These are phyloP conservation scores for Sylvilagus bachmani DNA, from an alignment of 2,113 vertebrate species.

Conservation along the genomic window DNA sequence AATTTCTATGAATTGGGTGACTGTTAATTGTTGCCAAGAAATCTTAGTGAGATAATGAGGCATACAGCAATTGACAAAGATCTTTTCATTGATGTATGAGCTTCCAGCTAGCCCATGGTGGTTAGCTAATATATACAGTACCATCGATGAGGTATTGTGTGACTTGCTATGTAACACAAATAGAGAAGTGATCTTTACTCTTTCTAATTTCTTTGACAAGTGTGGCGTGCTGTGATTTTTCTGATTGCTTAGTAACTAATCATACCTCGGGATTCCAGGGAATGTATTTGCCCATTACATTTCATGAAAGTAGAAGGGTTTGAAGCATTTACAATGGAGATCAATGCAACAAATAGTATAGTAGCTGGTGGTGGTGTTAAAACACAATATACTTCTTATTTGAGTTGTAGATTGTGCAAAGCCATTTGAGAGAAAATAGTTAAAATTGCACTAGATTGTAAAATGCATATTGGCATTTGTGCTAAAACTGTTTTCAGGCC, in stretches of 20 bases:
- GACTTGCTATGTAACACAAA: constrained; percentile 76
- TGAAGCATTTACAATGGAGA: constrained; percentile 71
- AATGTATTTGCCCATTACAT: constrained; percentile 65
- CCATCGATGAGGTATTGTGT: constrained; percentile 74
- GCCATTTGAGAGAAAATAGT: constrained; percentile 76
- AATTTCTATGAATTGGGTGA: constrained; percentile 87
- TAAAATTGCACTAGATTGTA: constrained; percentile 77
- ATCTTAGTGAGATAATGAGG: constrained; percentile 87
- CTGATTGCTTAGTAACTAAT: constrained; percentile 80
- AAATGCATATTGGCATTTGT: constrained; percentile 82
- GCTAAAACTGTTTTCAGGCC: constrained; percentile 72
- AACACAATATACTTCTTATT: constrained; percentile 75
- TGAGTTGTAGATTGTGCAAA: constrained; percentile 74
- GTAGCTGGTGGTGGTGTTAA: constrained; percentile 63
- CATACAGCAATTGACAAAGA: constrained; percentile 86
- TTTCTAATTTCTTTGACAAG: constrained; percentile 83
- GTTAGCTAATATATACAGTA: constrained; percentile 83
- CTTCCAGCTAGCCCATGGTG: constrained; percentile 82
- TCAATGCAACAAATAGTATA: constrained; percentile 66
- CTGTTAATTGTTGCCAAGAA: constrained; percentile 90
- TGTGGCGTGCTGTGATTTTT: constrained; percentile 74
- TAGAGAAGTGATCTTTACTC: constrained; percentile 81
- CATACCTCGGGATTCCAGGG: constrained; percentile 81
- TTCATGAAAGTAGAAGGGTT: constrained; percentile 76
- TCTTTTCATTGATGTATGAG: constrained; percentile 86